Evolutionary conservation across 2,113 vertebrate species (phyloP), one percentile per base, ranked within the genome.

Genomic region (Empidonax alnorum): DNA sequence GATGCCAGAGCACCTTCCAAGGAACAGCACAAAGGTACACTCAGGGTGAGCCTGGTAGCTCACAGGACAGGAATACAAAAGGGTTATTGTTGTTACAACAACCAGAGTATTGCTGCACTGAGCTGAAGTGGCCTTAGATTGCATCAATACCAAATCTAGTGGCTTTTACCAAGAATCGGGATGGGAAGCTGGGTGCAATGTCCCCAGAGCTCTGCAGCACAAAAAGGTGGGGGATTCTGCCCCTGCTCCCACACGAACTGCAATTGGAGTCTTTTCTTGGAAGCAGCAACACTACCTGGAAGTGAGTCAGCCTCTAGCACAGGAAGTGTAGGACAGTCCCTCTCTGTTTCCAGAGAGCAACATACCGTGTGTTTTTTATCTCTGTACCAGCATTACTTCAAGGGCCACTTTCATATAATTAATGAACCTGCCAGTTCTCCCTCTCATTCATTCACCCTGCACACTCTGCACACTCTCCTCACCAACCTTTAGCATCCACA

Each of bases 401-500:
- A 72, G 69, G 69, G 15, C 27, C 42, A 41, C 66, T 14, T 92
- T 25, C 67, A 76, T 13, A 0, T 5, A 14, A 33, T 6, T 15
- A 8, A 19, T 4, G 13, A 79, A 22, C 67, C 35, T 55, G 28
- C 30, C 58, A 50, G 44, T 5, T 71, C 39, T 75, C 25, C 49
- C 50, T 31, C 65, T 72, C 76, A 44, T 50, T 37, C 55, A 31
- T 16, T 28, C 84, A 31, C 14, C 25, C 61, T 12, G 41, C 65
- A 35, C 62, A 24, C 39, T 37, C 62, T 63, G 41, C 58, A 76
- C 22, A 3, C 35, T 39, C 0, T 6, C 23, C 33, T 47, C 95
- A 97, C 97, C n/a, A 96, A 99, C 99, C 99, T 99, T 98, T 98
- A 2, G 98, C 98, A 89, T 99, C 99, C 85, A 99, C 97, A 0